These are phyloP conservation scores for Eciton burchellii DNA, from an alignment of 1,140 invertebrate genomes.

Conservation along the genomic window DNA sequence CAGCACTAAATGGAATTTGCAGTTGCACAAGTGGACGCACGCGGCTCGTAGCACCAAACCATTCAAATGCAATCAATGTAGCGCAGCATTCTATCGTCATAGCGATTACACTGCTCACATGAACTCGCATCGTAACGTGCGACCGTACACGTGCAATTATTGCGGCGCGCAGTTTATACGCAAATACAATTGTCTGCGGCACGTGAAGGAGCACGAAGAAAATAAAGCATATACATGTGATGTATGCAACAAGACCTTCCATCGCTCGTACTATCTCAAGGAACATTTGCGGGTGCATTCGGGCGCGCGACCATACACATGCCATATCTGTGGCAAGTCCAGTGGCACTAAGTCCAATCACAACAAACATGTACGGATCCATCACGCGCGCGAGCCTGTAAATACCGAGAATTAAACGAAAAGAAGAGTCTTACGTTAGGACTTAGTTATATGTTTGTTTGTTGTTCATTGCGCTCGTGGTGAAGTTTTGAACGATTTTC, in stretches of 20 bases:
- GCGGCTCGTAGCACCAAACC: conserved; percentile 93
- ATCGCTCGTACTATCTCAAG: conserved; percentile 94
- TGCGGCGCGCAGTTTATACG: conserved; percentile 97
- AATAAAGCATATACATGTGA: conserved; percentile 95
- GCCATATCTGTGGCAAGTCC: conserved; percentile 94
- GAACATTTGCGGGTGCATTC: conserved; percentile 95
- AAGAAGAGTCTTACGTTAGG: neutral
- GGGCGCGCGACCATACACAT: conserved; percentile 92
- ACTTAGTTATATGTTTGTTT: neutral
- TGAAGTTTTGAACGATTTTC: conserved; percentile 6
- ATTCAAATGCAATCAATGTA: conserved; percentile 93
- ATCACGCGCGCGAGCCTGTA: conserved; percentile 93
- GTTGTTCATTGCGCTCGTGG: conserved; percentile 4
- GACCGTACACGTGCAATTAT: conserved; percentile 95
- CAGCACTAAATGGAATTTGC: conserved; percentile 95
- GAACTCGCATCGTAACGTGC: conserved; percentile 92
- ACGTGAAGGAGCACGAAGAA: conserved; percentile 95
- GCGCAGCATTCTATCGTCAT: conserved; percentile 92
- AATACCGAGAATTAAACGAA: conserved; percentile 91
- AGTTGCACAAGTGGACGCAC: conserved; percentile 96
- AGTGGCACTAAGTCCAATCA: conserved; percentile 95
- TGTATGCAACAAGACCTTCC: conserved; percentile 94
- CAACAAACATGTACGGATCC: conserved; percentile 94
- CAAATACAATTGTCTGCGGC: conserved; percentile 96
- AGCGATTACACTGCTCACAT: conserved; percentile 93